A percentile compares a stretch with the other conserved stretches of the same genome.
These are phyloP conservation scores for Poecilia velifera DNA, from an alignment of 2,797 vertebrate species.

Conservation along the genomic window DNA sequence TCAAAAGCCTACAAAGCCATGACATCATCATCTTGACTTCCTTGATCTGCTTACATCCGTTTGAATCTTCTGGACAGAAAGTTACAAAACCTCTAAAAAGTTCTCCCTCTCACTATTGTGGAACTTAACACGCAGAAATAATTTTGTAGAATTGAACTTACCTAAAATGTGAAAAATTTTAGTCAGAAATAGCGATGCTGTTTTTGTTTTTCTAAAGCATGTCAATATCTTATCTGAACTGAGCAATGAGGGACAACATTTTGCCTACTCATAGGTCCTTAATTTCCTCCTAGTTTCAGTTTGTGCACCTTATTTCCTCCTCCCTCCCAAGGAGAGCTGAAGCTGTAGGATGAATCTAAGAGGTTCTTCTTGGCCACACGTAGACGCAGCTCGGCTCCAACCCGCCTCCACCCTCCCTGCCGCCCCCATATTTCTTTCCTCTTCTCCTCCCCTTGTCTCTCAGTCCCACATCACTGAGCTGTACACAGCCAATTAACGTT, in stretches of 20 bases:
- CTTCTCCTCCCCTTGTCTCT: constrained; percentile 68
- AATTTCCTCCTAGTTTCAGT: constrained; percentile 55
- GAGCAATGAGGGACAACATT: not conserved
- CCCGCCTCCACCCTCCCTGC: not conserved
- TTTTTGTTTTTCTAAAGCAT: not conserved
- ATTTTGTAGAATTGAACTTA: not conserved
- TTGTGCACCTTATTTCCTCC: constrained; percentile 9
- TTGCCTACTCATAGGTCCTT: constrained; percentile 50
- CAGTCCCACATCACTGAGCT: constrained; percentile 75
- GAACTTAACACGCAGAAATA: not conserved
- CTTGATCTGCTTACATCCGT: not conserved
- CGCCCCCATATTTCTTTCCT: constrained; percentile 32
- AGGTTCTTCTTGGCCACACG: constrained; percentile 66
- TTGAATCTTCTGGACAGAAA: not conserved
- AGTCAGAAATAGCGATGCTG: not conserved
- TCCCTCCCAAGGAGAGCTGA: constrained; percentile 52
- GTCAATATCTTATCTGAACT: not conserved
- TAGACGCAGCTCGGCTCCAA: constrained; percentile 35
- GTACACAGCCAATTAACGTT: constrained; percentile 79
- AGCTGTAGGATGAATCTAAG: constrained; percentile 60
- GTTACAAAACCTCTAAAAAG: not conserved
- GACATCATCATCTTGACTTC: not conserved
- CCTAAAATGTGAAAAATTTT: not conserved
- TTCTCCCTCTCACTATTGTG: not conserved
- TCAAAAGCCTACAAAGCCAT: not conserved